Evolutionary conservation across 2,888 invertebrate species (phyloP).

Genomic region (Schrankia costaestrigalis): DNA sequence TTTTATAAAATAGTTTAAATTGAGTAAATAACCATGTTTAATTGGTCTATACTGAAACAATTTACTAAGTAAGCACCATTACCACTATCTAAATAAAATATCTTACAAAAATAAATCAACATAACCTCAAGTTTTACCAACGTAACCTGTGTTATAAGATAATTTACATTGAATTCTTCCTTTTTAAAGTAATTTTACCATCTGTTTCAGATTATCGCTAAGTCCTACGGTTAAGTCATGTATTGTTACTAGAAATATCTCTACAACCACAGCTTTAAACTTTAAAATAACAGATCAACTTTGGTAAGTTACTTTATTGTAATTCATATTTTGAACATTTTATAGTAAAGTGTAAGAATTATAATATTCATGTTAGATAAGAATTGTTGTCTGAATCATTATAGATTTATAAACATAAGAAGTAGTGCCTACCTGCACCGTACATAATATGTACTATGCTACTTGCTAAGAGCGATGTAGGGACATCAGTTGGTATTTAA

Average conservation of each 20-base stretch:
- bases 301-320: constrained; percentile 61
- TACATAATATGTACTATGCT: too few species aligned
- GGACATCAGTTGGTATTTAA: too few species aligned
- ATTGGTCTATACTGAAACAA: constrained; percentile 55
- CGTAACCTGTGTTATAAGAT: too few species aligned
- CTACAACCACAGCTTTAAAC: constrained; percentile 50
- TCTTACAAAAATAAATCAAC: constrained; percentile 5
- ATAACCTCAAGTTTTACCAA: constrained; percentile 26
- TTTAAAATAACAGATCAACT: constrained; percentile 65
- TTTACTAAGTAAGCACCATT: constrained; percentile 62
- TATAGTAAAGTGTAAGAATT: too few species aligned
- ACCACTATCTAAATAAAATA: background rate
- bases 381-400: too few species aligned
- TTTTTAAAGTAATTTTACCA: background rate
- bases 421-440: too few species aligned
- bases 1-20: background rate
- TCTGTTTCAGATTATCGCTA: constrained; percentile 55
- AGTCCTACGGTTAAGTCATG: constrained; percentile 39
- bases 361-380: too few species aligned
- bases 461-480: too few species aligned
- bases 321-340: too few species aligned
- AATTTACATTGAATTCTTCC: too few species aligned
- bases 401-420: too few species aligned
- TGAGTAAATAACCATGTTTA: constrained; percentile 41
- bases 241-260: constrained; percentile 47